Conservation (phyloP, 2,797 vertebrate species). For the Cygnus olor region DNA sequence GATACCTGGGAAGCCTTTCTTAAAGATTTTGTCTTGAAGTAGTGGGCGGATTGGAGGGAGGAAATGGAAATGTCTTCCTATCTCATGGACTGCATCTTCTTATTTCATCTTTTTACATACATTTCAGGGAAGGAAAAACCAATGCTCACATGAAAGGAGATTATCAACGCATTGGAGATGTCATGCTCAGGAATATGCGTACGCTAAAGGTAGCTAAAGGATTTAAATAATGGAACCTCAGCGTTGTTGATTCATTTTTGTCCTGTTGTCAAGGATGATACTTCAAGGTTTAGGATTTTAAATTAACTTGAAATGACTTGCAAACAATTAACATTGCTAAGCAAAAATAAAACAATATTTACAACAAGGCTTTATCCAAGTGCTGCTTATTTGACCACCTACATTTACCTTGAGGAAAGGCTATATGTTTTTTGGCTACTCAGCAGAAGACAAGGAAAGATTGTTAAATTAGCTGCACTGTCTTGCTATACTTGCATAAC, state of each 20-base stretch:
- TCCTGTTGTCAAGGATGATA: background rate
- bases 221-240: rapidly evolving
- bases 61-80: background rate
- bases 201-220: constrained; percentile 85
- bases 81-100: rapidly evolving
- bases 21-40: background rate
- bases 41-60: background rate
- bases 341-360: background rate
- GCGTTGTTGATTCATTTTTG: background rate
- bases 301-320: background rate
- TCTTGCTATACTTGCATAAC: background rate
- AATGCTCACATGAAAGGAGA: constrained; percentile 84
- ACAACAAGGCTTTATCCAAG: background rate
- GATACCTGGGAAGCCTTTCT: rapidly evolving
- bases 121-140: constrained; percentile 89
- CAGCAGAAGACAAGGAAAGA: background rate
- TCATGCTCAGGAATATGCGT: constrained; percentile 92
- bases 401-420: background rate
- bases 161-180: constrained; percentile 91
- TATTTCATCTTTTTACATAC: background rate
- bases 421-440: background rate
- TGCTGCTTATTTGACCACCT: background rate
- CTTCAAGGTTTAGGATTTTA: background rate
- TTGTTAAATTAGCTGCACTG: background rate
- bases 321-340: background rate